phyloP scores from a whole-genome alignment of 2,888 invertebrate genomes.

The Pseudococcus viburni region DNA sequence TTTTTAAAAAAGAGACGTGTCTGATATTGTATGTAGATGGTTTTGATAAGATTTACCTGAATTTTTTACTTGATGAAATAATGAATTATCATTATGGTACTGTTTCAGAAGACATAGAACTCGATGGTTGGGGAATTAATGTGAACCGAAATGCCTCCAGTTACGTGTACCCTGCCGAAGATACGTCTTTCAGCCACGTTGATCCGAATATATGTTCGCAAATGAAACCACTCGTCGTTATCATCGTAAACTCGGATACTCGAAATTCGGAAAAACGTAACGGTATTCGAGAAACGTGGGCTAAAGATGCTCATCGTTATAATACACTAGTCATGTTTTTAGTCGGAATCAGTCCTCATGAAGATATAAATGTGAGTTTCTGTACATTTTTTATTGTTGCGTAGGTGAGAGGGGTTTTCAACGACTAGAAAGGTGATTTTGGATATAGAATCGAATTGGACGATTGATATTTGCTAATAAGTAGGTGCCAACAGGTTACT shows the following conservation, averaged over 20 bases:
- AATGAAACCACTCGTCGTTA: background rate
- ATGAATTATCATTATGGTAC: too few relatives aligned
- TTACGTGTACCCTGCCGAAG: background rate
- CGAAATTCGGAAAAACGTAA: background rate
- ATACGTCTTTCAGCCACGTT: background rate
- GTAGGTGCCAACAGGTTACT: too few relatives aligned
- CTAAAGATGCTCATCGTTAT: background rate
- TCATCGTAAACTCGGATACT: background rate
- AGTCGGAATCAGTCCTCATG: background rate
- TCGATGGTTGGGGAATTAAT: background rate
- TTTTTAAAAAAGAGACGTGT: too few relatives aligned
- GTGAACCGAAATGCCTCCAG: background rate
- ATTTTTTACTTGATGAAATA: too few relatives aligned
- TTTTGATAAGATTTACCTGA: too few relatives aligned
- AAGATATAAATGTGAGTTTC: background rate
- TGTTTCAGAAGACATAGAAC: background rate
- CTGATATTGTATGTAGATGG: too few relatives aligned
- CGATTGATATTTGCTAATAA: too few relatives aligned
- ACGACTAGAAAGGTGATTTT: too few relatives aligned
- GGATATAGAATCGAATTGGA: too few relatives aligned
- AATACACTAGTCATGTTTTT: background rate
- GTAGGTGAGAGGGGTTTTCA: too few relatives aligned
- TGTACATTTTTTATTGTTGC: too few relatives aligned
- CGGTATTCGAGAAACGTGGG: background rate
- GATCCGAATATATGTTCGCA: background rate